Evolutionary conservation across 2,888 invertebrate species (phyloP).

Genomic region (Laothoe populi): DNA sequence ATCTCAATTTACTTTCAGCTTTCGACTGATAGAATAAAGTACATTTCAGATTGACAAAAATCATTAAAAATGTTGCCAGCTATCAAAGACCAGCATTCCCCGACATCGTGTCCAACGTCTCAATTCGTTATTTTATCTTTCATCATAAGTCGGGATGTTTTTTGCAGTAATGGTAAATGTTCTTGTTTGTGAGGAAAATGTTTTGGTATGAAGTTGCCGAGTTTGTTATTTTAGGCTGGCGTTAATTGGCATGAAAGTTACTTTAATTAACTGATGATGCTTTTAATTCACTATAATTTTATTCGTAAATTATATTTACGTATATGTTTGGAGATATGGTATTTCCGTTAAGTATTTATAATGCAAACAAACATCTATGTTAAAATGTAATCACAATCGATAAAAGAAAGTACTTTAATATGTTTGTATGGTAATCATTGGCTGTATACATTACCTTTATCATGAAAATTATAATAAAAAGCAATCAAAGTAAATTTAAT

Average conservation of each 20-base stretch:
- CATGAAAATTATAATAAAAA: conserved; percentile 12
- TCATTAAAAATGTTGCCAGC: conserved; percentile 33
- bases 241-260: conserved; percentile 1
- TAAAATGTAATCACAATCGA: neutral
- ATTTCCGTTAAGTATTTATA: neutral
- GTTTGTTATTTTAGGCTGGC: conserved; percentile 7
- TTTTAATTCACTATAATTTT: neutral
- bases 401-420: neutral
- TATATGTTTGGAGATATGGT: neutral
- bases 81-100: conserved; percentile 24
- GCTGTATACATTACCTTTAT: neutral
- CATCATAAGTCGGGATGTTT: conserved; percentile 24
- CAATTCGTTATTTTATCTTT: conserved; percentile 27
- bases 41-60: neutral
- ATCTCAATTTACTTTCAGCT: neutral
- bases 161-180: conserved; percentile 14
- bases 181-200: conserved; percentile 8
- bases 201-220: conserved; percentile 10
- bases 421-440: neutral
- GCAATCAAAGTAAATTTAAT: conserved; percentile 2
- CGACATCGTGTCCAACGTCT: conserved; percentile 26
- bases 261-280: neutral
- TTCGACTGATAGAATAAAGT: neutral
- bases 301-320: neutral
- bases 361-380: neutral